These are phyloP conservation scores for Acleris sparsana DNA, from an alignment of 2,888 invertebrate species.

Conservation along the genomic window DNA sequence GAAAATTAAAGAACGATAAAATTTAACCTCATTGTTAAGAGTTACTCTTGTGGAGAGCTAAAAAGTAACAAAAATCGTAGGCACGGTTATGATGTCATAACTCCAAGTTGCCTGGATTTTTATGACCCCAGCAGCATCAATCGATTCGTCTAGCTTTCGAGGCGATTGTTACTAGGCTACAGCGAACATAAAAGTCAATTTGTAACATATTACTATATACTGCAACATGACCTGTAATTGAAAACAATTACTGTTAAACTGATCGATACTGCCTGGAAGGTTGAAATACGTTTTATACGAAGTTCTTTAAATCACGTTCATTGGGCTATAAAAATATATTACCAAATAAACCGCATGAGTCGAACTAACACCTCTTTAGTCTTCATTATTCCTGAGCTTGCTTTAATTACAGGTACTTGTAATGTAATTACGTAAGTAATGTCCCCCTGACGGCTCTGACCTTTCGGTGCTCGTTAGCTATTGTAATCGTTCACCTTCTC, in stretches of 20 bases:
- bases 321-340: too few species aligned
- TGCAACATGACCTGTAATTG: too few species aligned
- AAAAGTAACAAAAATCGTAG: constrained; percentile 7
- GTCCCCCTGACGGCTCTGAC: too few species aligned
- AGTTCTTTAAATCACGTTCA: too few species aligned
- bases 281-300: too few species aligned
- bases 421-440: not conserved
- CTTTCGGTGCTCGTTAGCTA: constrained; percentile 8
- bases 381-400: too few species aligned
- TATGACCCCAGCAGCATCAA: constrained; percentile 18
- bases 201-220: not conserved
- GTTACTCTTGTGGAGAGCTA: not conserved
- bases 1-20: not conserved
- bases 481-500: constrained; percentile 12
- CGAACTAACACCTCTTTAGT: too few species aligned
- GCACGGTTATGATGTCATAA: constrained; percentile 19
- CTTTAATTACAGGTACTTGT: too few species aligned
- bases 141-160: constrained; percentile 25
- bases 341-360: too few species aligned
- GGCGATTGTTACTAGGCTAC: constrained; percentile 10
- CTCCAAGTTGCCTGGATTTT: constrained; percentile 21
- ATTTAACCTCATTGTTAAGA: not conserved
- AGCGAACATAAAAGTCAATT: not conserved
- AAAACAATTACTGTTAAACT: too few species aligned
- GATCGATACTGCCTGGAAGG: too few species aligned